These are phyloP conservation scores for Apis dorsata DNA, from an alignment of 1,140 invertebrate genomes.

Conservation along the genomic window DNA sequence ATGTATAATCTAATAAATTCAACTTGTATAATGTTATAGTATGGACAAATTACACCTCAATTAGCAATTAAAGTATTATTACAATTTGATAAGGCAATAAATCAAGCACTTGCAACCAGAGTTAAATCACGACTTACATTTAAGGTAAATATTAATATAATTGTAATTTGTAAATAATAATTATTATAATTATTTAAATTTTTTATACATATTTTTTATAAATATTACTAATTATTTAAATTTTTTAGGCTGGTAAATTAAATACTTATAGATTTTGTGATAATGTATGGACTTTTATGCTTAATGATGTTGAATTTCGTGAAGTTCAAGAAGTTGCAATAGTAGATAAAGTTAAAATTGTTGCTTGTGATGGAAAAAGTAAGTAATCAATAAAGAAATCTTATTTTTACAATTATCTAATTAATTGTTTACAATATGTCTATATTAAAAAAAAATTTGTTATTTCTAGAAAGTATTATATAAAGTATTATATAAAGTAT, in stretches of 20 bases:
- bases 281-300: constrained; percentile 99
- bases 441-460: background rate
- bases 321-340: constrained; percentile 97
- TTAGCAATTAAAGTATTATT: constrained; percentile 95
- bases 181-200: constrained; percentile 12
- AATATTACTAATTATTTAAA: constrained; percentile 42
- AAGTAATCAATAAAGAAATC: constrained; percentile 70
- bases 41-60: constrained; percentile 96
- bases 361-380: constrained; percentile 99
- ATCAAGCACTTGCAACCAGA: constrained; percentile 93
- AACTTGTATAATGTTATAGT: constrained; percentile 83
- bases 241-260: constrained; percentile 92
- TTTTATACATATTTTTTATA: too few species aligned
- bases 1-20: background rate
- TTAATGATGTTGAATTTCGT: constrained; percentile 98
- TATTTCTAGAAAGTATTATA: background rate
- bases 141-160: constrained; percentile 82
- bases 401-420: background rate
- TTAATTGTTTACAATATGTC: background rate
- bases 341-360: constrained; percentile 99
- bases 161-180: constrained; percentile 5
- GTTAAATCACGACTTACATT: constrained; percentile 96
- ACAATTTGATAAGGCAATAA: constrained; percentile 98
- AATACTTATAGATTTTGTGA: constrained; percentile 99
- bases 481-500: background rate